Evolutionary conservation across 2,888 invertebrate genomes (phyloP).

Genomic region (Petrolisthes manimaculis): DNA sequence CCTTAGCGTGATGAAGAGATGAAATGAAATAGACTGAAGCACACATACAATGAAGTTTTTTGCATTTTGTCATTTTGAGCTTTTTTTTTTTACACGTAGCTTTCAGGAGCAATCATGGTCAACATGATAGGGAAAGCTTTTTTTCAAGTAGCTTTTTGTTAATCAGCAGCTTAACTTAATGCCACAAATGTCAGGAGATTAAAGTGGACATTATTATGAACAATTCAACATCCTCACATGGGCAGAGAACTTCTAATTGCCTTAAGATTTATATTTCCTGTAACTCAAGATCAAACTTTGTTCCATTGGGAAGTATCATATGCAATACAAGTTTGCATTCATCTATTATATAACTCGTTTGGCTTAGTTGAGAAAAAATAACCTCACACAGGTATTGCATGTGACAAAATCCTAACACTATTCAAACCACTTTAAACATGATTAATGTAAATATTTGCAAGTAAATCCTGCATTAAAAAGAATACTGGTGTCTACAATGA

Average conservation of each 20-base stretch:
- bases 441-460: slow-evolving; percentile 28
- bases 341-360: slow-evolving; percentile 30
- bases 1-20: slow-evolving; percentile 51
- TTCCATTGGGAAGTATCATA: slow-evolving; percentile 44
- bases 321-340: slow-evolving; percentile 30
- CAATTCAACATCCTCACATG: slow-evolving; percentile 49
- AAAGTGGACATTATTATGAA: slow-evolving; percentile 36
- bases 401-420: slow-evolving; percentile 40
- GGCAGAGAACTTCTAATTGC: slow-evolving; percentile 39
- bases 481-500: slow-evolving; percentile 57
- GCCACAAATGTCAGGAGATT: slow-evolving; percentile 48
- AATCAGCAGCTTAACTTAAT: slow-evolving; percentile 53
- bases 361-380: slow-evolving; percentile 31
- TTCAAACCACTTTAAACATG: slow-evolving; percentile 30
- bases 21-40: slow-evolving; percentile 53
- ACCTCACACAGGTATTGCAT: slow-evolving; percentile 23
- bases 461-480: slow-evolving; percentile 21
- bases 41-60: slow-evolving; percentile 58
- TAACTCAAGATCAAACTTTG: slow-evolving; percentile 39
- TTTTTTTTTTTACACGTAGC: slow-evolving; percentile 56
- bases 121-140: slow-evolving; percentile 49
- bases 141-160: slow-evolving; percentile 60
- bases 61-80: slow-evolving; percentile 60
- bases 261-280: slow-evolving; percentile 47
- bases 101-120: slow-evolving; percentile 45